A percentile compares a stretch with the other conserved stretches of the same genome.
These are phyloP conservation scores for Lydus trimaculatus DNA, from an alignment of 2,888 invertebrate species.

Conservation along the genomic window DNA sequence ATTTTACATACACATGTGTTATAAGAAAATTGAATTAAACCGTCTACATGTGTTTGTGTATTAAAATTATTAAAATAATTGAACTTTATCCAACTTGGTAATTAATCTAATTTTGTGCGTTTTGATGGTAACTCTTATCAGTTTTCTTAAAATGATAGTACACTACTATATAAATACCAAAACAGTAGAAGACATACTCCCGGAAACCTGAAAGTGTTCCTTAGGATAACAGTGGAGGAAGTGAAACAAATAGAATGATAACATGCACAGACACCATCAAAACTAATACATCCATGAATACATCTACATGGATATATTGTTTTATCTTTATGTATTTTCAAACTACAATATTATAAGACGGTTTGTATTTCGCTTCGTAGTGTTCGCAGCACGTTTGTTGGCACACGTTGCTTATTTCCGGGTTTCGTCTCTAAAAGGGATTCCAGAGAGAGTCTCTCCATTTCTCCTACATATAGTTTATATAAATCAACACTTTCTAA, in stretches of 20 bases:
- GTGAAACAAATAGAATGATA: constrained; percentile 56
- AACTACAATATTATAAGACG: constrained; percentile 43
- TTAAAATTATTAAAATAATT: constrained; percentile 15
- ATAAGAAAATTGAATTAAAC: constrained; percentile 5
- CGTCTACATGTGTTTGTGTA: background rate
- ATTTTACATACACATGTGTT: background rate
- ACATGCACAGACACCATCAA: constrained; percentile 42
- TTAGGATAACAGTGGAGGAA: constrained; percentile 44
- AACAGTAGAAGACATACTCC: constrained; percentile 38
- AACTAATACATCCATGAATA: background rate
- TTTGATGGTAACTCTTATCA: background rate
- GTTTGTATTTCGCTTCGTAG: constrained; percentile 30
- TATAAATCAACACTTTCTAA: constrained; percentile 37
- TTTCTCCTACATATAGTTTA: constrained; percentile 19
- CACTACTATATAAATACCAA: constrained; percentile 37
- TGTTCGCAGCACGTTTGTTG: constrained; percentile 50
- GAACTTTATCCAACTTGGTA: constrained; percentile 13
- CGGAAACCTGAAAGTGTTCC: constrained; percentile 43
- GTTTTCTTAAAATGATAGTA: background rate
- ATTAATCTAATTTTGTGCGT: constrained; percentile 12
- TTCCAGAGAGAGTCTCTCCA: constrained; percentile 23
- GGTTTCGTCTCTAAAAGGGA: constrained; percentile 41
- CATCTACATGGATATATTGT: constrained; percentile 42
- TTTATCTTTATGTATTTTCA: constrained; percentile 59
- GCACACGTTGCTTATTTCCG: constrained; percentile 59